Evolutionary conservation across 2,888 invertebrate genomes (phyloP).

Genomic region (Eubasilissa splendida): DNA sequence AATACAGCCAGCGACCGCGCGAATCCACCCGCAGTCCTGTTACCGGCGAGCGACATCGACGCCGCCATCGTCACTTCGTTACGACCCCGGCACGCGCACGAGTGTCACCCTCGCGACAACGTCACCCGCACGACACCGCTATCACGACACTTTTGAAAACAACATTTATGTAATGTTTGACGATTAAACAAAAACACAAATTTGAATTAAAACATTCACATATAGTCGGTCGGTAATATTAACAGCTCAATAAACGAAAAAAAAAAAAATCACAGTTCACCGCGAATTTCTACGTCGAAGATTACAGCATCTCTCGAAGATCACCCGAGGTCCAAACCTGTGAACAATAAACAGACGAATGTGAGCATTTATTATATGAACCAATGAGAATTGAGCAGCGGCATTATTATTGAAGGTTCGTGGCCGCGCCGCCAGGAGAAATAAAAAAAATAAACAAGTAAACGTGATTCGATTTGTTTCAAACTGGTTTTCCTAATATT

Average conservation of each 20-base stretch:
- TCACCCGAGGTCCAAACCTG: slow-evolving; percentile 21
- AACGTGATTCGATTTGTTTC: slow-evolving; percentile 8
- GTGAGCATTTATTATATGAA: slow-evolving; percentile 8
- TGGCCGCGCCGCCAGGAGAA: slow-evolving; percentile 21
- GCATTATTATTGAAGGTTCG: slow-evolving; percentile 7
- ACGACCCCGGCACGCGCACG: background rate
- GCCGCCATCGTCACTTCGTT: slow-evolving; percentile 10
- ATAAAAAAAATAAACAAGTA: background rate
- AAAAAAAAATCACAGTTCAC: background rate
- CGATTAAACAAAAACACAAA: background rate
- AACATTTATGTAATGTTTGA: slow-evolving; percentile 1
- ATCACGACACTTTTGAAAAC: slow-evolving; percentile 25
- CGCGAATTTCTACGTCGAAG: background rate
- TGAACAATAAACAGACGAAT: slow-evolving; percentile 41
- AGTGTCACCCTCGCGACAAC: background rate
- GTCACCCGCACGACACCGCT: background rate
- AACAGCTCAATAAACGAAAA: too few relatives aligned
- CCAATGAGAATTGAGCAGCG: background rate
- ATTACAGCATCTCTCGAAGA: background rate
- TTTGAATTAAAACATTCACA: background rate
- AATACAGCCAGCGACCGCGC: background rate
- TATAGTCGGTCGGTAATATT: background rate
- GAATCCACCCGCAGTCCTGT: slow-evolving; percentile 24
- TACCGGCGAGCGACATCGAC: background rate
- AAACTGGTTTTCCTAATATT: slow-evolving; percentile 30